Percentiles rank a stretch among this genome's conserved stretches.
phyloP scores from a whole-genome alignment of 2,797 vertebrate genomes.

The Nasua narica region DNA sequence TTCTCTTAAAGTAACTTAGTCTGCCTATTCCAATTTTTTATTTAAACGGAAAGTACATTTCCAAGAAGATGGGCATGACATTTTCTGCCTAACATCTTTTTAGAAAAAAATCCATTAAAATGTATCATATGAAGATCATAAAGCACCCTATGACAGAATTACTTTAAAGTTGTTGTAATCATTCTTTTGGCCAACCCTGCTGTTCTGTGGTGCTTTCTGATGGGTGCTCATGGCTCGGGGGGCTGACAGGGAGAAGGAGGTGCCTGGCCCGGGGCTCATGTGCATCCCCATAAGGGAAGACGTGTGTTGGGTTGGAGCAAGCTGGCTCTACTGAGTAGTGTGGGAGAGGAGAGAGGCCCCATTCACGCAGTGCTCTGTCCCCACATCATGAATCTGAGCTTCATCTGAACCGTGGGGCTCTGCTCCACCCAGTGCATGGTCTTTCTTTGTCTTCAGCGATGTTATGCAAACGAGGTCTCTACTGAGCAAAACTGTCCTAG shows the following conservation, averaged over 20 bases:
- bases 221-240: neutral
- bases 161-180: neutral
- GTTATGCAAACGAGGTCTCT: neutral
- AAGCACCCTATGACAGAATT: neutral
- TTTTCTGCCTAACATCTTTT: neutral
- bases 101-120: neutral
- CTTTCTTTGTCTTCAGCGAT: neutral
- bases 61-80: neutral
- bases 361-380: accelerated
- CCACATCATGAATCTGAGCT: neutral
- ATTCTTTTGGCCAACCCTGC: neutral
- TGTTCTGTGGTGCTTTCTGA: neutral
- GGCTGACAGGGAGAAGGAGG: neutral
- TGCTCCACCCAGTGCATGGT: accelerated
- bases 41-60: constrained; percentile 30
- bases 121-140: neutral
- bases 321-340: neutral
- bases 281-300: neutral
- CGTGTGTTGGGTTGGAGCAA: neutral
- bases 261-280: accelerated
- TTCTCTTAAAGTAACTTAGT: constrained; percentile 39
- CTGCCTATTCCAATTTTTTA: neutral
- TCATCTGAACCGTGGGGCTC: neutral
- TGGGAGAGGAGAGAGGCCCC: accelerated
- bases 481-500: neutral